phyloP scores from a whole-genome alignment of 2,888 invertebrate genomes.

The Diarsia mendica region DNA sequence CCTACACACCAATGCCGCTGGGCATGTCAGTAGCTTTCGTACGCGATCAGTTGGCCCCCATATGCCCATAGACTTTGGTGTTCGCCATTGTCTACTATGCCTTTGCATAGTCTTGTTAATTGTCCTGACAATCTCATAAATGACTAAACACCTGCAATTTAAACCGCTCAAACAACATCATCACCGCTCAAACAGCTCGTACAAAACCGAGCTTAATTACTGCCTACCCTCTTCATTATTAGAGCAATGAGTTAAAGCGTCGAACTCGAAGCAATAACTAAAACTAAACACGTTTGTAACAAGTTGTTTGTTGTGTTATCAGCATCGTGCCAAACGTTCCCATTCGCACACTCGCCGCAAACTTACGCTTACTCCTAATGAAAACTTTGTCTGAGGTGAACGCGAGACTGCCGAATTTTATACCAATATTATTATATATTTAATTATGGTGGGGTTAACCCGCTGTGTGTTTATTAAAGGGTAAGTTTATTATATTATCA shows the following conservation, averaged over 20 bases:
- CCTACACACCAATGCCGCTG: background rate
- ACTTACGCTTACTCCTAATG: conserved; percentile 87
- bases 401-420: conserved; percentile 76
- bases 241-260: conserved; percentile 88
- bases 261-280: conserved; percentile 89
- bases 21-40: background rate
- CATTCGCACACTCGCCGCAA: conserved; percentile 85
- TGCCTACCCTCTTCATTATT: conserved; percentile 86
- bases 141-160: background rate
- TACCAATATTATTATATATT: conserved; percentile 69
- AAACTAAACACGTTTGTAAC: conserved; percentile 90
- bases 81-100: too few relatives aligned
- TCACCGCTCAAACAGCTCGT: conserved; percentile 55
- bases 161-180: conserved; percentile 47
- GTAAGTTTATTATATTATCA: conserved; percentile 1
- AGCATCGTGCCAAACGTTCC: conserved; percentile 87
- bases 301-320: conserved; percentile 90
- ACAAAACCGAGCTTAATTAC: conserved; percentile 84
- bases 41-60: background rate
- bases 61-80: too few relatives aligned
- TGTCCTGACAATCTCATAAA: background rate
- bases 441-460: conserved; percentile 40
- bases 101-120: background rate
- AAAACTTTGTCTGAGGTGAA: conserved; percentile 86
- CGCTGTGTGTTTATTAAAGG: conserved; percentile 30